phyloP scores from a whole-genome alignment of 37 sponge, comb jelly and placozoan species.

The Lycopodina hypogea region DNA sequence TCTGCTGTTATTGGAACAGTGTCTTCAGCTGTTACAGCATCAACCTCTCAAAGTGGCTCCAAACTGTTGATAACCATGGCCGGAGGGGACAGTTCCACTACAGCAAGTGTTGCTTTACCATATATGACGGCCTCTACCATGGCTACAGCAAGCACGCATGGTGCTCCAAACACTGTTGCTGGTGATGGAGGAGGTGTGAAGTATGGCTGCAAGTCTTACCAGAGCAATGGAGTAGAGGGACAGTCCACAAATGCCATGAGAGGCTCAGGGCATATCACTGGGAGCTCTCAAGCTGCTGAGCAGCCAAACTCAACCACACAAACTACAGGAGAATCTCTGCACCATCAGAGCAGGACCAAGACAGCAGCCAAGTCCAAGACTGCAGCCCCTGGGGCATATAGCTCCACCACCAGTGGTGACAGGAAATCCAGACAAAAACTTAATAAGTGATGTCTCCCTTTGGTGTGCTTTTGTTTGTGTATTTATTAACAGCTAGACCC shows the following conservation, averaged over 20 bases:
- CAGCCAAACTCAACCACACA: no score
- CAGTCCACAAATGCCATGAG: no score
- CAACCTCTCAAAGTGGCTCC: neutral
- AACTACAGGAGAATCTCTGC: no score
- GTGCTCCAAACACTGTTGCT: neutral
- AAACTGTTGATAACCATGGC: neutral
- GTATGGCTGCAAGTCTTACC: no score
- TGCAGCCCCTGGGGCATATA: neutral
- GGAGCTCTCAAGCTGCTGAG: no score
- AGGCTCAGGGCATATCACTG: no score
- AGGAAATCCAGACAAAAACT: neutral
- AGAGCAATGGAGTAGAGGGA: no score
- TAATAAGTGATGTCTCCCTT: neutral
- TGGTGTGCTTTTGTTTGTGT: neutral
- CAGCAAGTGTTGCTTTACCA: neutral
- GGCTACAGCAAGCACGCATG: neutral
- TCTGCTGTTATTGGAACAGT: slow-evolving; percentile 2
- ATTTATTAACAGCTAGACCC: neutral
- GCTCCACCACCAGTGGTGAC: neutral
- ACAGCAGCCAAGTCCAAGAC: neutral
- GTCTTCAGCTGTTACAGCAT: neutral
- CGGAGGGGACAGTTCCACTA: neutral
- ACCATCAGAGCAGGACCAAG: no score
- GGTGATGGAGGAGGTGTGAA: neutral
- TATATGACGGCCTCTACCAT: neutral